These are phyloP conservation scores for Plectropomus leopardus DNA, from an alignment of 2,113 vertebrate genomes.

Conservation along the genomic window DNA sequence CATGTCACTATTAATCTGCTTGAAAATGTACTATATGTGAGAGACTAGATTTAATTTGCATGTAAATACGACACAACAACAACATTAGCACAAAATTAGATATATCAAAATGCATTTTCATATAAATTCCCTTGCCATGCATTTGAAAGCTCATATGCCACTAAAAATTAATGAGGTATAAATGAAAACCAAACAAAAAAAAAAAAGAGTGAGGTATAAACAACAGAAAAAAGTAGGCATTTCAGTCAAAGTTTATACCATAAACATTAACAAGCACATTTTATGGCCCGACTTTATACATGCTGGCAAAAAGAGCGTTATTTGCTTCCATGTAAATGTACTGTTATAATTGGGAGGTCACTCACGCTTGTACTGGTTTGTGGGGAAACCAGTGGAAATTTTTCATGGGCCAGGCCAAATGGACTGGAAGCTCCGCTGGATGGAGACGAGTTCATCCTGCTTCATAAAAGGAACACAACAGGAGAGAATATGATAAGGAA, in stretches of 20 bases:
- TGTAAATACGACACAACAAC: not conserved
- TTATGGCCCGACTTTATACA: no score
- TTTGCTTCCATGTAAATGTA: no score
- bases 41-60: not conserved
- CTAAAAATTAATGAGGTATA: not conserved
- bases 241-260: not conserved
- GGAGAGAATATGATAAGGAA: not conserved
- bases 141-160: not conserved
- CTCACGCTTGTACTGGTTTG: constrained; percentile 75
- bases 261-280: no score
- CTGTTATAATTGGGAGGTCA: not conserved
- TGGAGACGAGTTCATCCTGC: constrained; percentile 86
- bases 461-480: not conserved
- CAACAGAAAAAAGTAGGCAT: no score
- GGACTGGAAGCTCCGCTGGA: constrained; percentile 85
- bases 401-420: constrained; percentile 77
- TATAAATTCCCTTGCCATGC: not conserved
- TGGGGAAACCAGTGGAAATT: constrained; percentile 72
- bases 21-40: not conserved
- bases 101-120: not conserved
- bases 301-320: no score
- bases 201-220: no score
- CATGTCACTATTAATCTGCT: not conserved
- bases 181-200: no score
- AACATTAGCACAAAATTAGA: not conserved